phyloP scores from a whole-genome alignment of 2,888 invertebrate genomes.

The Conus canariensis region DNA sequence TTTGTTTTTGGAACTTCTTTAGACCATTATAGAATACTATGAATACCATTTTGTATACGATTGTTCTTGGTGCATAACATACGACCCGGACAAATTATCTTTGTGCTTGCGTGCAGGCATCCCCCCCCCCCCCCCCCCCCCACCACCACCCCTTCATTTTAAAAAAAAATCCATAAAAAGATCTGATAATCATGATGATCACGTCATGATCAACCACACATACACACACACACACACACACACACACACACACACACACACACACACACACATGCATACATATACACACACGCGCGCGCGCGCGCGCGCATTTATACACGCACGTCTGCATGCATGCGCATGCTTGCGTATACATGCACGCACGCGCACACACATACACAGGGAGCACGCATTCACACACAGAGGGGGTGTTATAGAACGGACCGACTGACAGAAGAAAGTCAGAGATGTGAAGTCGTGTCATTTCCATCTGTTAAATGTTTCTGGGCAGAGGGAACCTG shows the following conservation, averaged over 20 bases:
- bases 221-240: slow-evolving; percentile 9
- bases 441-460: too few relatives aligned
- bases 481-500: too few relatives aligned
- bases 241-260: slow-evolving; percentile 5
- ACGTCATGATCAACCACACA: background rate
- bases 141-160: background rate
- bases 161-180: too few relatives aligned
- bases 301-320: background rate
- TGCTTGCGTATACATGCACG: background rate
- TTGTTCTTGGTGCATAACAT: too few relatives aligned
- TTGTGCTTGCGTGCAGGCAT: background rate
- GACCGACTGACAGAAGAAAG: too few relatives aligned
- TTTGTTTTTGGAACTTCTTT: too few relatives aligned
- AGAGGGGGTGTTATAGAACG: background rate
- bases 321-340: background rate
- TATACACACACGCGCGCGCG: background rate
- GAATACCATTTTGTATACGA: too few relatives aligned
- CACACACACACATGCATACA: background rate
- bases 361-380: background rate
- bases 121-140: background rate
- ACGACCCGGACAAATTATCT: too few relatives aligned
- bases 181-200: too few relatives aligned
- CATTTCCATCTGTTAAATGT: too few relatives aligned
- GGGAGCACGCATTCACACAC: background rate
- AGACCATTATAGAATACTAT: too few relatives aligned